Evolutionary conservation across 2,797 vertebrate genomes (phyloP), one percentile per base, ranked within the genome.

Genomic region (Xerus rutilus): DNA sequence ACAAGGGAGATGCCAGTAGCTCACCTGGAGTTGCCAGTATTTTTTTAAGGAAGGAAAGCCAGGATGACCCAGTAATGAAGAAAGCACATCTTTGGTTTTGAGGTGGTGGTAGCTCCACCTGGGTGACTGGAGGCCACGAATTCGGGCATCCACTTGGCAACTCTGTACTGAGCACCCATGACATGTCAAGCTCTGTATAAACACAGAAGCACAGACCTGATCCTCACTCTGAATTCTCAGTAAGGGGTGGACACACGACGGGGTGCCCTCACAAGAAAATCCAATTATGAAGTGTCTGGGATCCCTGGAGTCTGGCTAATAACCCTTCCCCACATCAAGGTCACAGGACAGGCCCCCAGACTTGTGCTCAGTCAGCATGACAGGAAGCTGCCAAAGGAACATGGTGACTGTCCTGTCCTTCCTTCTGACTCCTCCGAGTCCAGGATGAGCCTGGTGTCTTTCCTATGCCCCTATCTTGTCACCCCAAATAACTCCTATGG

Each of bases 211-310:
- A 49, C 39, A 79, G 28, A 72, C 35, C 18, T 18, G 15, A 30
- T 73, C 12, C 59, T 43, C 15, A 57, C n/a, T 78, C 65, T 89
- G 91, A 94, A n/a, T 49, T 86, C 39, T 69, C 57, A 59, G 70
- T 57, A 13, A 59, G 12, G 32, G 79, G 10, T 10, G 49, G 39
- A 20, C 18, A 43, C 62, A 84, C 14, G 3, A 3, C 11, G 47
- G 17, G 20, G n/a, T 21, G 73, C 13, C 69, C 11, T 94, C 74
- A 35, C 7, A 45, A 70, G 70, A 79, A 0, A 87, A 39, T 28
- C 20, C 65, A 69, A 25, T 64, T 49, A 15, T 21, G 7, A 25
- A 35, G 52, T 12, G 32, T 70, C 72, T 47, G 52, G n/a, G 49
- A 23, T 14, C 43, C 76, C 49, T 14, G 70, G 70, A n/a, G 20